phyloP scores from a whole-genome alignment of 2,797 vertebrate genomes.

The Argentina silus region DNA sequence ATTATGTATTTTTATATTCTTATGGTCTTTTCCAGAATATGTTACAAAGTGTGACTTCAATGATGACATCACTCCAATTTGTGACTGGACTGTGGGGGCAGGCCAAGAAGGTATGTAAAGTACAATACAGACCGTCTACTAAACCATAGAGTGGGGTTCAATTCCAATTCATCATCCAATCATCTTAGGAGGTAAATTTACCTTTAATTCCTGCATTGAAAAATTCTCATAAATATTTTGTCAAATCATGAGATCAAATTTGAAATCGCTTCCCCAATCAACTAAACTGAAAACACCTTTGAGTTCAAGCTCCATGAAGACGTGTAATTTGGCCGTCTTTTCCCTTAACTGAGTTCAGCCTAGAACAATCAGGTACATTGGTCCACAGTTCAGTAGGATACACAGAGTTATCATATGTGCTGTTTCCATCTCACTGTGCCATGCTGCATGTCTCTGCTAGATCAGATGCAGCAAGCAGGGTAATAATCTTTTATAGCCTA shows the following conservation, averaged over 20 bases:
- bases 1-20: neutral
- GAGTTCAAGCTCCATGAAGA: too few relatives aligned
- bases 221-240: too few relatives aligned
- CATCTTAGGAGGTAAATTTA: too few relatives aligned
- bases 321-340: neutral
- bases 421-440: slow-evolving; percentile 17
- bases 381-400: slow-evolving; percentile 36
- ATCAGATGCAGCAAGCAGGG: slow-evolving; percentile 40
- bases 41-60: slow-evolving; percentile 80
- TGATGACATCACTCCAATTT: slow-evolving; percentile 67
- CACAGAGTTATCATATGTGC: slow-evolving; percentile 30
- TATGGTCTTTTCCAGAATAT: slow-evolving; percentile 71
- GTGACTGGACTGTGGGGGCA: slow-evolving; percentile 84
- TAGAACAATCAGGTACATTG: neutral
- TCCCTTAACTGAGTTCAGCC: neutral
- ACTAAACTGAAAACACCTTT: too few relatives aligned
- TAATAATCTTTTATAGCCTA: slow-evolving; percentile 59
- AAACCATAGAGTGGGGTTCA: too few relatives aligned
- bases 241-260: too few relatives aligned
- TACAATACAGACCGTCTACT: too few relatives aligned
- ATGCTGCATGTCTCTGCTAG: slow-evolving; percentile 42
- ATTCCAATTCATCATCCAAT: too few relatives aligned
- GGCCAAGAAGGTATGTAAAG: too few relatives aligned
- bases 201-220: too few relatives aligned
- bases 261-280: too few relatives aligned